phyloP scores from a whole-genome alignment of 1,140 invertebrate species.

The Drosophila jambulina region DNA sequence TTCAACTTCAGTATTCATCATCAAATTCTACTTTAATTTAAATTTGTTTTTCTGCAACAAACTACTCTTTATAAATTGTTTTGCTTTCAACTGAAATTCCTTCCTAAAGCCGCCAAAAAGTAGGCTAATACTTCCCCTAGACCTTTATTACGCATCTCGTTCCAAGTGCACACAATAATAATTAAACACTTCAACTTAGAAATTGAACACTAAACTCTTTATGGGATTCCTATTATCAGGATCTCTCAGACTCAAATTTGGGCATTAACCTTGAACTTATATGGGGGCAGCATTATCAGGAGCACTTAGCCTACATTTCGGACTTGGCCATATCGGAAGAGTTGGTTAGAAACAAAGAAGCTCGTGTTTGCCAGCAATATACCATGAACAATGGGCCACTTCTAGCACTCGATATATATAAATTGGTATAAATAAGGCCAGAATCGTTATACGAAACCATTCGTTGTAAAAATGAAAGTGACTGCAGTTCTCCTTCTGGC shows the following conservation, averaged over 20 bases:
- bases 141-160: not conserved
- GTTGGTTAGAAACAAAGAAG: slow-evolving; percentile 2
- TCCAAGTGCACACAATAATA: not conserved
- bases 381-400: not conserved
- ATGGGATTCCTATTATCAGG: not conserved
- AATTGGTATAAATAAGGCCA: slow-evolving; percentile 7
- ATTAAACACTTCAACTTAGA: not conserved
- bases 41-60: too few species aligned
- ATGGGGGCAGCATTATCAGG: not conserved
- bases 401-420: not conserved
- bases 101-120: not conserved
- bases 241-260: not conserved
- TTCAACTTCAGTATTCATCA: not conserved
- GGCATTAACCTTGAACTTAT: not conserved
- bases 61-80: not conserved
- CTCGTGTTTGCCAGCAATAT: slow-evolving; percentile 3
- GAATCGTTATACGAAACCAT: not conserved
- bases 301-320: not conserved
- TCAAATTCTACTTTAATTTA: not conserved
- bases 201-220: not conserved
- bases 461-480: slow-evolving; percentile 10
- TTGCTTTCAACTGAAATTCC: not conserved
- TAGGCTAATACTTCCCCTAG: not conserved
- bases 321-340: not conserved
- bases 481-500: not conserved